phyloP scores from a whole-genome alignment of 2,888 invertebrate genomes.

The Hoplodrina ambigua region DNA sequence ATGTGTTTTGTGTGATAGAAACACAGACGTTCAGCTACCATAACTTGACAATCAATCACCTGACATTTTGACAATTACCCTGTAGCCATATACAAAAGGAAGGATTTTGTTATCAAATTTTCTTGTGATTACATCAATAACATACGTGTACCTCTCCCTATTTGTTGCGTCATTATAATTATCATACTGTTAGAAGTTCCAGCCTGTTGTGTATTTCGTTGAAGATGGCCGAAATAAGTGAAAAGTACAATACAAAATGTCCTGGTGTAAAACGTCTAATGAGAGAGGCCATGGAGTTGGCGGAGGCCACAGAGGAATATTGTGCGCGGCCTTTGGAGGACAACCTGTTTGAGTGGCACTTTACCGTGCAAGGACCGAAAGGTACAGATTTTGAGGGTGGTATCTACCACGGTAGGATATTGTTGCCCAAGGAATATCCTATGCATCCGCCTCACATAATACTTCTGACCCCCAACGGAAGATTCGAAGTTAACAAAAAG shows the following conservation, averaged over 20 bases:
- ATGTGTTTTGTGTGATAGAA: background rate
- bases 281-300: constrained; percentile 97
- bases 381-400: constrained; percentile 97
- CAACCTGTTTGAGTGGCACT: constrained; percentile 99
- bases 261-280: constrained; percentile 98
- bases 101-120: constrained; percentile 77
- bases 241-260: constrained; percentile 89
- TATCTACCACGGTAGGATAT: constrained; percentile 97
- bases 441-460: constrained; percentile 99
- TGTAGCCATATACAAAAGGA: constrained; percentile 57
- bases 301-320: constrained; percentile 96
- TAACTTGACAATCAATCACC: constrained; percentile 34
- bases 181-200: constrained; percentile 41
- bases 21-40: constrained; percentile 11
- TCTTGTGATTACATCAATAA: constrained; percentile 76
- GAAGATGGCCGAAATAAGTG: constrained; percentile 84
- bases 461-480: constrained; percentile 97
- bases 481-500: constrained; percentile 98
- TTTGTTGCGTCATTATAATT: constrained; percentile 70
- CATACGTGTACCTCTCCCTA: constrained; percentile 71
- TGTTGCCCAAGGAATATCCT: constrained; percentile 98
- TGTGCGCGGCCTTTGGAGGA: constrained; percentile 97
- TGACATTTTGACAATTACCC: constrained; percentile 41
- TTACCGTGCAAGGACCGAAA: constrained; percentile 97
- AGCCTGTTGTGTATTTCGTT: constrained; percentile 53